A percentile compares a stretch with the other conserved stretches of the same genome.
These are phyloP conservation scores for Agrochola lota DNA, from an alignment of 2,888 invertebrate genomes.

Conservation along the genomic window DNA sequence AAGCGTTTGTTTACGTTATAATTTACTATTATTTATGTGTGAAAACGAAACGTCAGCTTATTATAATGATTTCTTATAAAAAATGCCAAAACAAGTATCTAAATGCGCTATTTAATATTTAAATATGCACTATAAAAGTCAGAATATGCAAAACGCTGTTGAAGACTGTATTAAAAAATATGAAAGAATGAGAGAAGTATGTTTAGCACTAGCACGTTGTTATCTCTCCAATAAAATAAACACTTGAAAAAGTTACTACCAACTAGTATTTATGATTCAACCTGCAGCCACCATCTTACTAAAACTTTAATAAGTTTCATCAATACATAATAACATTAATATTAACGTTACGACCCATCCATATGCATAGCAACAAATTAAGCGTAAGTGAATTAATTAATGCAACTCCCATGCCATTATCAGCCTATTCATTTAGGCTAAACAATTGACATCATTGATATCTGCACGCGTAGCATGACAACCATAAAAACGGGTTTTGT, in stretches of 20 bases:
- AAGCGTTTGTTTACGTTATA: slow-evolving; percentile 31
- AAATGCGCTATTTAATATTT: slow-evolving; percentile 41
- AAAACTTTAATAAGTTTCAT: background rate
- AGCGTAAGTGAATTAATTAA: slow-evolving; percentile 18
- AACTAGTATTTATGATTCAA: background rate
- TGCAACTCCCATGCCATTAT: slow-evolving; percentile 12
- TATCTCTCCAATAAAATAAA: background rate
- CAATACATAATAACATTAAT: background rate
- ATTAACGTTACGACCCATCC: background rate
- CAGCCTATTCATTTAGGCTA: slow-evolving; percentile 6
- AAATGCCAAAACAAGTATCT: slow-evolving; percentile 38
- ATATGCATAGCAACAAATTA: slow-evolving; percentile 4
- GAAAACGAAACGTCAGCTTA: slow-evolving; percentile 39
- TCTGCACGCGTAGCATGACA: background rate
- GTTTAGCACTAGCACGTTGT: background rate
- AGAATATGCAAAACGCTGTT: slow-evolving; percentile 38
- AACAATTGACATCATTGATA: slow-evolving; percentile 26
- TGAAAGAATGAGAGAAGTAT: slow-evolving; percentile 5
- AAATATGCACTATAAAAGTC: slow-evolving; percentile 61
- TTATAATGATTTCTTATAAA: slow-evolving; percentile 37
- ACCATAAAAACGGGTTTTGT: too few relatives aligned
- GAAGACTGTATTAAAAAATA: background rate
- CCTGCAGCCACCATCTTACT: background rate
- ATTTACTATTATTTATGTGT: slow-evolving; percentile 28
- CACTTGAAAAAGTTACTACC: background rate